Evolutionary conservation across 1,140 invertebrate genomes (phyloP), one percentile per base, ranked within the genome.

Genomic region (Maconellicoccus hirsutus): DNA sequence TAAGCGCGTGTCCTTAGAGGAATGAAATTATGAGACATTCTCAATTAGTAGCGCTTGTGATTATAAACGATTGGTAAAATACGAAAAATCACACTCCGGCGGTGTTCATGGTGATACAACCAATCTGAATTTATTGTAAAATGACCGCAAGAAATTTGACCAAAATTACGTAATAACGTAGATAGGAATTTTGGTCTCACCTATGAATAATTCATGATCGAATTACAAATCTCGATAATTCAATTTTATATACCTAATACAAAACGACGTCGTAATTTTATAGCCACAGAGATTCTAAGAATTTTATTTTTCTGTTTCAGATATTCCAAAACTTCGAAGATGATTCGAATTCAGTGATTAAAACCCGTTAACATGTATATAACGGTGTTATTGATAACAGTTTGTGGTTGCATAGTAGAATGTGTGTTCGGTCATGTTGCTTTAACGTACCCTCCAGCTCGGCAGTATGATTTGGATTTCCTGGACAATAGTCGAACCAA

Each of bases 381-480:
- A 23, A 66, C 61, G 69, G 22, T 19, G 61, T 52, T 72, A 19
- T 25, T 70, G 29, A 63, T 72, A 38, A 59, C 26, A 12, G 23
- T 72, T 19, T 71, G 71, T 3, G 71, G 63, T 23, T 71, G 73
- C 21, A 12, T 73, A 16, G 73, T 71, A 10, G 69, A 23, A 42
- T 66, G 61, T 21, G 69, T 70, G 27, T 59, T 71, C 7, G 71
- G 76, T 70, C 92, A 94, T 79, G 91, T 94, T 4, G 87, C 90
- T 1, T 80, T 94, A n/a, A 93, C 89, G 2, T 94, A 87, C 80
- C 92, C 92, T 59, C 88, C 86, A 3, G 90, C 92, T 0, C 84
- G 92, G 74, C 86, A 88, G 74, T 95, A 89, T 77, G 92, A 93
- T 77, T 81, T 97, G 77, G 95, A 98, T 81, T 98, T 96, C 81